Evolutionary conservation across 2,888 invertebrate species (phyloP), one percentile per base, ranked within the genome.

Genomic region (Drosophila trichaetosa): DNA sequence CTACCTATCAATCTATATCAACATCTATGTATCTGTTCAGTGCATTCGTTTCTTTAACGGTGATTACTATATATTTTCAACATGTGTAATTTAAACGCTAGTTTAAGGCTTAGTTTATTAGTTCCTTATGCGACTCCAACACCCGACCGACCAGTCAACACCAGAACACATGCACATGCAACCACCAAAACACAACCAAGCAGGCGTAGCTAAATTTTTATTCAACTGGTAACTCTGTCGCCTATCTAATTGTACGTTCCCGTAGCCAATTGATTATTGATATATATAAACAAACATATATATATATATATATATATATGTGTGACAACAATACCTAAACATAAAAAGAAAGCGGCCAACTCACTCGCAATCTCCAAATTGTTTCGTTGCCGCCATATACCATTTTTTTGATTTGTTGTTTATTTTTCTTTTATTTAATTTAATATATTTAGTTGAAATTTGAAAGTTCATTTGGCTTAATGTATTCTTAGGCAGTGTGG

Each of bases 191-290:
- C 60, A 49, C 68, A 64, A 49, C 72, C 76, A 65, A 59, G 53
- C 61, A 76, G 67, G 58, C 70, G 57, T 78, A 78, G 78, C 66
- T 65, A 78, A 78, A 73, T 69, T 76, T 76, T 42, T 48, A 76
- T 66, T 76, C 62, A 57, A 66, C 60, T 73, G 76, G 53, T 63
- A 70, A 70, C 57, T 64, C 48, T 69, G 67, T 83, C 78, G 80
- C 69, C 78, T 66, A 64, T 73, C 64, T 71, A 78, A 83, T 71
- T 79, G 69, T 79, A 83, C 79, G 77, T 83, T 83, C 83, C 83
- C 85, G 84, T 85, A 85, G 85, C 85, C 85, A 85, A 85, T 85
- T 85, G 72, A 79, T 87, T 85, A 87, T 84, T 86, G 54, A 83
- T 82, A 65, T 61, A 60, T 62, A 49, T 53, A 46, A 48, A 59